Base-by-base conservation (phyloP, 2,797 vertebrate species). In the Capromys pilorides region DNA sequence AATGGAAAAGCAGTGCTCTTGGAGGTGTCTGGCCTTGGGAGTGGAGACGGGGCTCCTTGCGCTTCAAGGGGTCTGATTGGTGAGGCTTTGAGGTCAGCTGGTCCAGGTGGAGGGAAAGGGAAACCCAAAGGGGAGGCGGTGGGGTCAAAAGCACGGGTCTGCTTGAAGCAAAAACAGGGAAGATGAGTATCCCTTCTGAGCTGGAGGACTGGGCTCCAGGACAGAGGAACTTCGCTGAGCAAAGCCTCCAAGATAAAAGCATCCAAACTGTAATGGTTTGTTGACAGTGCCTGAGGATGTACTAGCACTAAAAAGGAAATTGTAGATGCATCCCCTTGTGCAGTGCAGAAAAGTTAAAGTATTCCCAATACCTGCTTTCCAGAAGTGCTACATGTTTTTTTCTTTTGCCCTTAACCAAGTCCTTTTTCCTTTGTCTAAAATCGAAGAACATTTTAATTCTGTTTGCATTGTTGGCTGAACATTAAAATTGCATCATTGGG, bases 371-470 rank as follows among this genome's bases (percentile, higher is more conserved):
- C 12, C 13, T 36, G n/a, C 64, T 95, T 95, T 95, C 86, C 73
- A n/a, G 61, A 57, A 93, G 49, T n/a, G 85, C n/a, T 62, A 12
- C 9, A 1, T 49, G 75, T 73, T 88, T 73, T 88, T 79, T 81
- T 80, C 39, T 92, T 90, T 93, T 86, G 51, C 84, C 87, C 33
- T 88, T 95, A 90, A 93, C 93, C 54, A 95, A 93, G 86, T 93
- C 95, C 73, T 77, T 95, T 41, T 87, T n/a, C 71, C 79, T 97
- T 96, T 95, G 93, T 93, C 85, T 95, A 91, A 95, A 95, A 95
- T 71, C 6, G 10, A 96, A 95, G 96, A 93, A 92, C 95, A 97
- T 96, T 96, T 97, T 94, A 95, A 97, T 97, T 96, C 94, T 95
- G 79, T 89, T 96, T 95, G 82, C 91, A 54, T 82, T 97, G 91